phyloP scores from a whole-genome alignment of 2,113 vertebrate species.

The Cebidichthys violaceus region DNA sequence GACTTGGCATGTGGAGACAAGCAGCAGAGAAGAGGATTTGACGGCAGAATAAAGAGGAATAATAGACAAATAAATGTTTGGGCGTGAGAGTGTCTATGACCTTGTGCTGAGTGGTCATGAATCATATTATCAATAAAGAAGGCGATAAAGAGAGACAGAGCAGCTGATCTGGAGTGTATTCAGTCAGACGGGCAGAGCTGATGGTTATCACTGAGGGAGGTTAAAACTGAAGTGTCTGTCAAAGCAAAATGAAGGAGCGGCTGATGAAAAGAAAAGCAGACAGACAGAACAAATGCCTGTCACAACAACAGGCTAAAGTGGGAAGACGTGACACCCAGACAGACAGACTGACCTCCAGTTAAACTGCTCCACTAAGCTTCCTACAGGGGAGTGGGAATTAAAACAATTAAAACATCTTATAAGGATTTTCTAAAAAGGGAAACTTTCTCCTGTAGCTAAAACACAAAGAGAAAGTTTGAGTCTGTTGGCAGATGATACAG shows the following conservation, averaged over 20 bases:
- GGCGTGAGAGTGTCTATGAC: not conserved
- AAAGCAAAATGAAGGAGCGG: slow-evolving; percentile 17
- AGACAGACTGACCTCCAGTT: slow-evolving; percentile 33
- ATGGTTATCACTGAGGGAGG: slow-evolving; percentile 11
- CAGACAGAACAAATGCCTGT: slow-evolving; percentile 36
- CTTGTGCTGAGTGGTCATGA: slow-evolving; percentile 6
- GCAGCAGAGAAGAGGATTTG: slow-evolving; percentile 23
- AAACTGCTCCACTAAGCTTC: slow-evolving; percentile 34
- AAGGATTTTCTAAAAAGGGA: slow-evolving; percentile 35
- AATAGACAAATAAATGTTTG: slow-evolving; percentile 7
- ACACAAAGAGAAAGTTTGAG: not conserved
- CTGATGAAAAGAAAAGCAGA: slow-evolving; percentile 26
- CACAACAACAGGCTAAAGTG: slow-evolving; percentile 45
- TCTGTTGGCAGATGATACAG: not conserved
- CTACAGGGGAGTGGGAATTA: slow-evolving; percentile 29
- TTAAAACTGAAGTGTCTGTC: slow-evolving; percentile 4
- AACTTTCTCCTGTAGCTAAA: slow-evolving; percentile 12
- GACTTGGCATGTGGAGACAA: not conserved
- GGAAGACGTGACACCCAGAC: slow-evolving; percentile 39
- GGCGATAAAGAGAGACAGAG: not conserved
- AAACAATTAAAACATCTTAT: slow-evolving; percentile 1
- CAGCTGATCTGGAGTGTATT: slow-evolving; percentile 27
- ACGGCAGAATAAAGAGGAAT: not conserved
- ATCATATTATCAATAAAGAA: not conserved
- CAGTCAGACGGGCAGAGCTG: slow-evolving; percentile 5